A percentile compares a stretch with the other conserved stretches of the same genome.
Conservation (phyloP, 2,797 vertebrate genomes). For the Hapalemur alaotrensis region DNA sequence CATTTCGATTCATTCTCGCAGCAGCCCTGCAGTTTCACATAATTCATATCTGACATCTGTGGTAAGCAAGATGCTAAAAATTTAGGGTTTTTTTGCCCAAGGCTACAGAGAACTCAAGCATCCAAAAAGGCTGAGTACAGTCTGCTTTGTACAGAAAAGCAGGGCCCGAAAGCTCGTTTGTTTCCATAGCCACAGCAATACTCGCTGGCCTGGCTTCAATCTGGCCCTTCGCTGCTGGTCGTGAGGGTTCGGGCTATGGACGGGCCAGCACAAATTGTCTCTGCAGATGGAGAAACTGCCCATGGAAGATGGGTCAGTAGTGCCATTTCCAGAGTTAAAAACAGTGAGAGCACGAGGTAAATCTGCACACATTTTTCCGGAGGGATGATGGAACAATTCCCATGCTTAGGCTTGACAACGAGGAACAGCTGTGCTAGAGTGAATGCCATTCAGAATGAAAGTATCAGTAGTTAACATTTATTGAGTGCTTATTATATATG, state of each 20-base stretch:
- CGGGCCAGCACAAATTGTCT: not conserved
- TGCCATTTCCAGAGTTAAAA: not conserved
- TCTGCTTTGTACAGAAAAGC: not conserved
- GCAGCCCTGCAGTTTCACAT: conserved; percentile 20
- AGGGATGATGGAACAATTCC: not conserved
- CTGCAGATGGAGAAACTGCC: not conserved
- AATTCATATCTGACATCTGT: conserved; percentile 46
- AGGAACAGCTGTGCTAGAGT: not conserved
- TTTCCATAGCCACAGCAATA: not conserved
- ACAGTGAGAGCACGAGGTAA: not conserved
- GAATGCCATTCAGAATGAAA: not conserved
- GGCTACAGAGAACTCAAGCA: not conserved
- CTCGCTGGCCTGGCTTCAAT: not conserved
- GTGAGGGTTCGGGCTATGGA: not conserved
- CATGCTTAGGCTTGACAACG: not conserved
- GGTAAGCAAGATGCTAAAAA: conserved; percentile 41
- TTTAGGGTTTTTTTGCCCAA: not conserved
- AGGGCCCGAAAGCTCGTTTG: not conserved
- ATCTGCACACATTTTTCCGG: not conserved
- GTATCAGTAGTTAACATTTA: not conserved
- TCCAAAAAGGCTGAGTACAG: not conserved
- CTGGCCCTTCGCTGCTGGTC: not conserved
- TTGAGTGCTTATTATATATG: not conserved
- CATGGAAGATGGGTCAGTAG: not conserved
- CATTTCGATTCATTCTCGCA: conserved; percentile 29